These are phyloP conservation scores for Tipula helvola DNA, from an alignment of 2,888 invertebrate genomes.

Conservation along the genomic window DNA sequence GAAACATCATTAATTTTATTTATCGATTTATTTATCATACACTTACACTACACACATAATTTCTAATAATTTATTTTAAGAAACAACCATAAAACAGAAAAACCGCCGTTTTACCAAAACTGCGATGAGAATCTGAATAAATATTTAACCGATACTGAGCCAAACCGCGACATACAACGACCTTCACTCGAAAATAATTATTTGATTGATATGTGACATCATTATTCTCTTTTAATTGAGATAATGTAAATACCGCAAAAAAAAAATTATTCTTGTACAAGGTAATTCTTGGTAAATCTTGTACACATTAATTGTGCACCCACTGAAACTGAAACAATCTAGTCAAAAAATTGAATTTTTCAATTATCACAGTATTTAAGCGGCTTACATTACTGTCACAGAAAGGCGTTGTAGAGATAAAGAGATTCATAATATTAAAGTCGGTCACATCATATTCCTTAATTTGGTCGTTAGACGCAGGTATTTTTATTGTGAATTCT, in stretches of 20 bases:
- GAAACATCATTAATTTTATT: not conserved
- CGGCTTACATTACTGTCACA: not conserved
- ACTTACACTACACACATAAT: not conserved
- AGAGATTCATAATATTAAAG: not conserved
- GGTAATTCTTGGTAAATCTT: too few species aligned
- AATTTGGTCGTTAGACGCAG: not conserved
- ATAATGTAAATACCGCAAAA: not conserved
- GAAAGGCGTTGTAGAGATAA: not conserved
- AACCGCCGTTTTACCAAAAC: not conserved
- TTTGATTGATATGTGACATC: not conserved
- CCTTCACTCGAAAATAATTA: too few species aligned
- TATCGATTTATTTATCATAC: not conserved
- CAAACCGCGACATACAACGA: too few species aligned
- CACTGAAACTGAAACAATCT: too few species aligned
- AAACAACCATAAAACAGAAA: not conserved
- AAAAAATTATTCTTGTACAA: not conserved
- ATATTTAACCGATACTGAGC: not conserved
- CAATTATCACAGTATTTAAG: too few species aligned
- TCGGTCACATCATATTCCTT: not conserved
- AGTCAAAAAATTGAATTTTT: too few species aligned
- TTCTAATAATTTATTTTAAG: not conserved
- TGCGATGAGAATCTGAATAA: not conserved
- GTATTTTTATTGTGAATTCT: not conserved
- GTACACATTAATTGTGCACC: too few species aligned
- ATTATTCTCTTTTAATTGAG: not conserved